Evolutionary conservation across 1,140 invertebrate species (phyloP).

Genomic region (Solen grandis): DNA sequence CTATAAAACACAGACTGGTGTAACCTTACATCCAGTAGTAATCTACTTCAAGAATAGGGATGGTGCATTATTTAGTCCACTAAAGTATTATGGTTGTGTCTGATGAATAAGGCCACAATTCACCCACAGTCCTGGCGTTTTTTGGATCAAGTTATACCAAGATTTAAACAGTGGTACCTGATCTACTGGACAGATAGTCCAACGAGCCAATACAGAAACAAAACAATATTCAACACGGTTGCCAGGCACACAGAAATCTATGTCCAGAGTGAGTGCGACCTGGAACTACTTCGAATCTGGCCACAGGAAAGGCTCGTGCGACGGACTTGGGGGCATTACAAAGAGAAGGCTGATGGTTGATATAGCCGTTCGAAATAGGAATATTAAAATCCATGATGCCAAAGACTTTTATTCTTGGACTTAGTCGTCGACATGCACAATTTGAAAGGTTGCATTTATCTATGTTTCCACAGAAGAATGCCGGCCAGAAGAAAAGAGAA

Average conservation of each 20-base stretch:
- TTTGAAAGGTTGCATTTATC: conserved; percentile 15
- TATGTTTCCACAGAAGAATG: conserved; percentile 10
- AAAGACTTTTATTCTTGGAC: conserved; percentile 45
- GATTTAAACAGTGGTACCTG: not conserved
- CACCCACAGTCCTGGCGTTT: conserved; percentile 28
- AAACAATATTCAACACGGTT: conserved; percentile 27
- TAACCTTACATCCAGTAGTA: conserved; percentile 50
- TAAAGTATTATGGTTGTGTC: conserved; percentile 44
- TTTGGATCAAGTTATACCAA: conserved; percentile 1
- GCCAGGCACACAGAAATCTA: conserved; percentile 16
- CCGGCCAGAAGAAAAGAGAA: not conserved
- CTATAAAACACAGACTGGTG: conserved; percentile 42
- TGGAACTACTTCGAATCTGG: conserved; percentile 58
- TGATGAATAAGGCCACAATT: conserved; percentile 9
- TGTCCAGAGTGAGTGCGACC: not conserved
- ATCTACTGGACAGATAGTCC: conserved; percentile 55
- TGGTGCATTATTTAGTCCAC: not conserved
- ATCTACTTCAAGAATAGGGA: conserved; percentile 16
- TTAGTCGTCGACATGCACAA: not conserved
- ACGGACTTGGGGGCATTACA: conserved; percentile 15
- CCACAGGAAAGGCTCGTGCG: conserved; percentile 55
- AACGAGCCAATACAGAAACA: conserved; percentile 50
- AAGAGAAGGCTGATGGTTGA: conserved; percentile 54
- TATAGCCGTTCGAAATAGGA: conserved; percentile 6
- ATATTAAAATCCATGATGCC: conserved; percentile 39